phyloP scores from a whole-genome alignment of 2,113 vertebrate genomes.

The Natator depressus region DNA sequence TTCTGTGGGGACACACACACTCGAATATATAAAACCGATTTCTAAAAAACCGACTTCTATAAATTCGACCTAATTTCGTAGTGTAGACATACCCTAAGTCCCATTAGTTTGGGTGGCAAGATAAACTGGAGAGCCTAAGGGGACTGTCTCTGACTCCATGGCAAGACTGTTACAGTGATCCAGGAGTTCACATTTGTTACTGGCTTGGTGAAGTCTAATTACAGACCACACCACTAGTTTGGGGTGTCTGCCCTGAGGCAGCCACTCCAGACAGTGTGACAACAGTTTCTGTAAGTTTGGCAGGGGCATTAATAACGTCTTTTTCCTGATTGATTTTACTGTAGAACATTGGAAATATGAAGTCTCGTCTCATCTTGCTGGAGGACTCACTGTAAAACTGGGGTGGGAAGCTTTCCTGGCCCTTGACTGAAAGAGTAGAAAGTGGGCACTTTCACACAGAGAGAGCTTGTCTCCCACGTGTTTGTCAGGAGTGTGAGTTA shows the following conservation, averaged over 20 bases:
- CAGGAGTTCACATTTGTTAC: background rate
- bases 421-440: accelerated
- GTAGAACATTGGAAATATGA: background rate
- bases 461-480: background rate
- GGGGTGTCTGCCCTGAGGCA: background rate
- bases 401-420: background rate
- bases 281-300: background rate
- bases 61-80: no score
- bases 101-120: background rate
- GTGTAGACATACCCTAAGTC: background rate
- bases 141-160: background rate
- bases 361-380: background rate
- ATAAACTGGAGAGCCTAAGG: background rate
- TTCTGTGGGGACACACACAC: no score
- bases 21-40: no score
- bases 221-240: background rate
- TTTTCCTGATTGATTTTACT: background rate
- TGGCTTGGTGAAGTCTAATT: background rate
- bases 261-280: background rate
- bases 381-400: accelerated
- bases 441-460: accelerated
- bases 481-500: background rate
- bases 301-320: background rate
- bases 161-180: background rate
- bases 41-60: no score